Evolutionary conservation across 2,797 vertebrate species (phyloP).

Genomic region (Parauchenoglanis punctatus): DNA sequence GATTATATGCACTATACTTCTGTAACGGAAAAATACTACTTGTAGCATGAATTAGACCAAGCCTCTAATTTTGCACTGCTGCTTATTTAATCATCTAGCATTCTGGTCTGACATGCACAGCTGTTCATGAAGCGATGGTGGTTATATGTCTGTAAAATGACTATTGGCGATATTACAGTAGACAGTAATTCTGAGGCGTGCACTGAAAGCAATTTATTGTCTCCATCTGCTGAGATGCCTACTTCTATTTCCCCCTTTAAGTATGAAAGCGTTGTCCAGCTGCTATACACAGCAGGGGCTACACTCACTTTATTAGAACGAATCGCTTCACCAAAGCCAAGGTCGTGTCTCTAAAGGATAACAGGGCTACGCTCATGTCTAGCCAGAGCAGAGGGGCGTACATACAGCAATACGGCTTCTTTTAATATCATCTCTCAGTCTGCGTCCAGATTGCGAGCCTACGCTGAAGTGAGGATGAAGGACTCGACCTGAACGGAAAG

Average conservation of each 20-base stretch:
- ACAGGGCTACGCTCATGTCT: constrained; percentile 47
- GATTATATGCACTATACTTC: not conserved
- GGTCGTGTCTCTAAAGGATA: constrained; percentile 36
- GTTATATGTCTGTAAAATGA: not conserved
- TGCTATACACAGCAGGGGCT: constrained; percentile 6
- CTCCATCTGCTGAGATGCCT: not conserved
- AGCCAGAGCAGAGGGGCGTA: not conserved
- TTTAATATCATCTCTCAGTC: constrained; percentile 14
- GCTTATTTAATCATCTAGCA: not conserved
- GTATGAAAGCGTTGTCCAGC: not conserved
- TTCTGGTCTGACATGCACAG: not conserved
- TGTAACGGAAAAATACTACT: not conserved
- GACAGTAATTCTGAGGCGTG: not conserved
- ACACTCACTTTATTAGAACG: constrained; percentile 2
- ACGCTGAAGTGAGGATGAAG: not conserved
- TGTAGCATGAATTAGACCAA: not conserved
- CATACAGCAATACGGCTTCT: constrained; percentile 12
- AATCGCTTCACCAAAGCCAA: constrained; percentile 30
- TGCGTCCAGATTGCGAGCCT: not conserved
- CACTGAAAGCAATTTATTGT: constrained; percentile 8
- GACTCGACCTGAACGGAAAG: constrained; percentile 1
- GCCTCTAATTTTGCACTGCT: not conserved
- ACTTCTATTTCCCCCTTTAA: not conserved
- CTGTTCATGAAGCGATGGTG: not conserved
- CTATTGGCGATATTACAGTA: not conserved